Evolutionary conservation across 2,888 invertebrate species (phyloP).

Genomic region (Lagria hirta): DNA sequence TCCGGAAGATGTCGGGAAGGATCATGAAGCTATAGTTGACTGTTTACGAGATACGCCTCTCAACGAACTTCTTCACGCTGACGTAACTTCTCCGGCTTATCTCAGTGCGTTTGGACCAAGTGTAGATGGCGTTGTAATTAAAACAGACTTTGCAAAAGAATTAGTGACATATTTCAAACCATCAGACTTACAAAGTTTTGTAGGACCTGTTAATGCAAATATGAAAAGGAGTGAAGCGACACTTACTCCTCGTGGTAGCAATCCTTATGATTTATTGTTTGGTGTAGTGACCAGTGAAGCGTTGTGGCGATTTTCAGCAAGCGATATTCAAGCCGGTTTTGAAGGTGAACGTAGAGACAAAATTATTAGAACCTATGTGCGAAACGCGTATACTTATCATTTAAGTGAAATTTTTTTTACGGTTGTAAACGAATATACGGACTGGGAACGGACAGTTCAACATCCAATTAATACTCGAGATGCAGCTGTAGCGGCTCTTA

Average conservation of each 20-base stretch:
- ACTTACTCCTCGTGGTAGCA: constrained; percentile 59
- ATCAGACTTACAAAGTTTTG: constrained; percentile 64
- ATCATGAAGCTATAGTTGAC: constrained; percentile 83
- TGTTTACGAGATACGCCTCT: constrained; percentile 76
- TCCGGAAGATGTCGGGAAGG: constrained; percentile 77
- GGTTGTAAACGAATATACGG: constrained; percentile 95
- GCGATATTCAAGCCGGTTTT: constrained; percentile 80
- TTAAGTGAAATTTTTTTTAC: constrained; percentile 95
- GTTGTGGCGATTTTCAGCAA: constrained; percentile 85
- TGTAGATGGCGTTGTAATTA: constrained; percentile 91
- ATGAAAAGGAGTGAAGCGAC: constrained; percentile 65
- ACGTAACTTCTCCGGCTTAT: constrained; percentile 79
- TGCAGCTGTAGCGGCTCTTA: constrained; percentile 86
- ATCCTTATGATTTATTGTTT: constrained; percentile 82
- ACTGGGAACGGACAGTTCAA: constrained; percentile 91
- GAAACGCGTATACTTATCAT: constrained; percentile 94
- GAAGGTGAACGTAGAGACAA: constrained; percentile 86
- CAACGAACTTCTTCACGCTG: constrained; percentile 71
- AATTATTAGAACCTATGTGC: constrained; percentile 86
- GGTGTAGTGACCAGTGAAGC: constrained; percentile 92
- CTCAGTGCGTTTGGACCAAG: constrained; percentile 90
- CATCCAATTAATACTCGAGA: constrained; percentile 88
- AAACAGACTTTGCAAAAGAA: constrained; percentile 81
- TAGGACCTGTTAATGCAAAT: constrained; percentile 63
- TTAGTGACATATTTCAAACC: constrained; percentile 70